A percentile compares a stretch with the other conserved stretches of the same genome.
Evolutionary conservation across 2,113 vertebrate species (phyloP).

Genomic region (Eudyptes chrysolophus): DNA sequence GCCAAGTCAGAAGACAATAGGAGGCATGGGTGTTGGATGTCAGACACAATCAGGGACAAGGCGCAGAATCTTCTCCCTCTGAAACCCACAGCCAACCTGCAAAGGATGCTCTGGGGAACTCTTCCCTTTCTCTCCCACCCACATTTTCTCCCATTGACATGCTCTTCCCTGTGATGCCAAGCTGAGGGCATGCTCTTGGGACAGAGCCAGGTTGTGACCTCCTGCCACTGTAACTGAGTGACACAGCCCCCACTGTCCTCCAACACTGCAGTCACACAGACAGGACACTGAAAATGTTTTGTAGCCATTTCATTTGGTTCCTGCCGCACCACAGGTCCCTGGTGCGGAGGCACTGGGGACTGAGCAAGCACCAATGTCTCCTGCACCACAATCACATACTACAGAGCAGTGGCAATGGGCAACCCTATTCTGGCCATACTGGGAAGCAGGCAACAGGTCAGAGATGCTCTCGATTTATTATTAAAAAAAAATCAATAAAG

Average conservation of each 20-base stretch:
- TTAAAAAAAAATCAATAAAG: background rate
- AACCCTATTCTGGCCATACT: background rate
- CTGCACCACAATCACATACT: background rate
- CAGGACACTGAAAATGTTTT: rapidly evolving
- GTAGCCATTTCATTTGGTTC: background rate
- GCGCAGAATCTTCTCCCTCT: background rate
- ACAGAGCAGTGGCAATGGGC: background rate
- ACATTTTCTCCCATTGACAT: too few species aligned
- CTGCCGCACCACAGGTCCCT: background rate
- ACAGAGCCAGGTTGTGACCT: background rate
- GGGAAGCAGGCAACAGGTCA: background rate
- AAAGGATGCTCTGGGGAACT: background rate
- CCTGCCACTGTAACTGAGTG: background rate
- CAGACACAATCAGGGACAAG: background rate
- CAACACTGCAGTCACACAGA: background rate
- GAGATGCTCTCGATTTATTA: background rate
- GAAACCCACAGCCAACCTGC: background rate
- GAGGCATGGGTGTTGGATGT: too few species aligned
- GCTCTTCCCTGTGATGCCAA: background rate
- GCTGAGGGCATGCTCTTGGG: background rate
- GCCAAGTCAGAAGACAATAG: rapidly evolving
- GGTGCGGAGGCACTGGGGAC: background rate
- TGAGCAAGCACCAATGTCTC: rapidly evolving
- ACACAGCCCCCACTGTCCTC: background rate
- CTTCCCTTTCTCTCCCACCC: background rate